Evolutionary conservation across 2,113 vertebrate genomes (phyloP).

Genomic region (Gallinago jamesoni): DNA sequence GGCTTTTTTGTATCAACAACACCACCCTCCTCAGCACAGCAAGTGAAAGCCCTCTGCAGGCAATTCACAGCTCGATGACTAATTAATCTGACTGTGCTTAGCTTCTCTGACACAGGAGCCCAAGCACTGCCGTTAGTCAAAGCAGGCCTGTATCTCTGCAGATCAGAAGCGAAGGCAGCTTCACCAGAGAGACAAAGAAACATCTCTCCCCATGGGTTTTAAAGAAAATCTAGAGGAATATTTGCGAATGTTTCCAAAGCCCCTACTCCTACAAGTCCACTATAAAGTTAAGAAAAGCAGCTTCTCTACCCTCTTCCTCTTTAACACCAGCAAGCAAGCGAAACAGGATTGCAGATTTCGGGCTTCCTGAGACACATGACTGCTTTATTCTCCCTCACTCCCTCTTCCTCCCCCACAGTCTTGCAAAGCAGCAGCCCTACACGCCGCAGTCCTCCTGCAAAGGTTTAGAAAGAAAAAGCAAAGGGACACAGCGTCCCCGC

Average conservation of each 20-base stretch:
- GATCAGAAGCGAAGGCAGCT: background rate
- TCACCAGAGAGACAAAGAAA: background rate
- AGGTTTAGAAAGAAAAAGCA: background rate
- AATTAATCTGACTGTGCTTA: background rate
- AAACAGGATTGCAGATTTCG: background rate
- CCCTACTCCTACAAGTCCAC: background rate
- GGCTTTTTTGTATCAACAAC: background rate
- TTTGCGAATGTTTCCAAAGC: background rate
- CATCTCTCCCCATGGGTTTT: background rate
- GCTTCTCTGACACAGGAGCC: background rate
- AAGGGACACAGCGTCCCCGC: background rate
- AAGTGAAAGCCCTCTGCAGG: background rate
- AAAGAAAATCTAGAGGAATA: background rate
- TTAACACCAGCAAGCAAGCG: background rate
- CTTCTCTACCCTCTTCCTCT: background rate
- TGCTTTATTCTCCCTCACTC: background rate
- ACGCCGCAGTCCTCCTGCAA: background rate
- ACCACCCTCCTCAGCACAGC: background rate
- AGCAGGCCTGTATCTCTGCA: background rate
- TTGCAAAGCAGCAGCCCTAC: background rate
- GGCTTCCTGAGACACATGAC: background rate
- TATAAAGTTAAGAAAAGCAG: background rate
- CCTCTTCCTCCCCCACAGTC: background rate
- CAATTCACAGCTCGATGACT: accelerated
- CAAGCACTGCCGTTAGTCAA: background rate